A percentile compares a stretch with the other conserved stretches of the same genome.
Evolutionary conservation across 92 coral and sea anemone genomes (phyloP).

Genomic region (Palythoa grandis): DNA sequence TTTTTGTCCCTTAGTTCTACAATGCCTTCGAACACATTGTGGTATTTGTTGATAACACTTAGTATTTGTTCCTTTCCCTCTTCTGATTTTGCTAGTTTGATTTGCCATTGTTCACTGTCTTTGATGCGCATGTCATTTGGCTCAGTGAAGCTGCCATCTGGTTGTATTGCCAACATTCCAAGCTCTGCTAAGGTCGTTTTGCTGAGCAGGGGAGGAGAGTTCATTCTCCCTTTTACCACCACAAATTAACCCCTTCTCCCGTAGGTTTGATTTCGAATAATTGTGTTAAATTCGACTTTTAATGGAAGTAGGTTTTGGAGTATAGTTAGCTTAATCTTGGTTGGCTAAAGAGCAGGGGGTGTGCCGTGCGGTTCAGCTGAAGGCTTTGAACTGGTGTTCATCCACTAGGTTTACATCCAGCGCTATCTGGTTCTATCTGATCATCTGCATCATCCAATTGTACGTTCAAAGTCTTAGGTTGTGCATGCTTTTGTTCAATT

Average conservation of each 20-base stretch:
- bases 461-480: constrained; percentile 47
- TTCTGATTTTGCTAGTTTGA: neutral
- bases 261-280: neutral
- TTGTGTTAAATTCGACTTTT: neutral
- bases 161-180: constrained; percentile 37
- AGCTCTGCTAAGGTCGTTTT: constrained; percentile 18
- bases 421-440: constrained; percentile 62
- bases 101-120: neutral
- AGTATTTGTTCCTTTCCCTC: constrained; percentile 7
- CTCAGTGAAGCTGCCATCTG: neutral
- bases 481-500: constrained; percentile 8
- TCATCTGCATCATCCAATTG: constrained; percentile 60
- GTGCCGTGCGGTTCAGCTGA: constrained; percentile 18
- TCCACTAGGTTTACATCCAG: constrained; percentile 17
- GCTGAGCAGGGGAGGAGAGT: constrained; percentile 26
- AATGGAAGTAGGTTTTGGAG: neutral
- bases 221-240: neutral
- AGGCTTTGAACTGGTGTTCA: constrained; percentile 27
- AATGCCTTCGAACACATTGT: neutral
- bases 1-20: constrained; percentile 3
- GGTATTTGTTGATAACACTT: constrained; percentile 16
- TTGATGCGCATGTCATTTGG: constrained; percentile 30
- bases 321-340: neutral
- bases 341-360: neutral
- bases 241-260: neutral